phyloP scores from a whole-genome alignment of 2,113 vertebrate species.

The zebrafish (Danio rerio) region GRCz12tu NC_133200.1:17755001-17755500 shows the following conservation, averaged over 20 bases:
- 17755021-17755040: too few species aligned
- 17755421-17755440: slow-evolving; percentile 50
- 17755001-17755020: too few species aligned
- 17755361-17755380: not conserved
- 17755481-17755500: slow-evolving; percentile 63
- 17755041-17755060: too few species aligned
- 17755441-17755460: slow-evolving; percentile 74
- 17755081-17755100: too few species aligned
- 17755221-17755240: slow-evolving; percentile 56
- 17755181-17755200: slow-evolving; percentile 70
- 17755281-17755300: slow-evolving; percentile 30
- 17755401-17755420: slow-evolving; percentile 29
- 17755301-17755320: slow-evolving; percentile 60
- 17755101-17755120: too few species aligned
- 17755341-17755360: not conserved
- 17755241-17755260: slow-evolving; percentile 31
- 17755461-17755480: slow-evolving; percentile 64
- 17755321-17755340: slow-evolving; percentile 20
- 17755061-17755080: too few species aligned
- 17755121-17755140: too few species aligned
- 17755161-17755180: slow-evolving; percentile 50
- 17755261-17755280: slow-evolving; percentile 4
- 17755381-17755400: not conserved
- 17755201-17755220: slow-evolving; percentile 82
- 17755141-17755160: not conserved